phyloP scores from a whole-genome alignment of 2,797 vertebrate genomes.

The Cyprinodon diabolis region DNA sequence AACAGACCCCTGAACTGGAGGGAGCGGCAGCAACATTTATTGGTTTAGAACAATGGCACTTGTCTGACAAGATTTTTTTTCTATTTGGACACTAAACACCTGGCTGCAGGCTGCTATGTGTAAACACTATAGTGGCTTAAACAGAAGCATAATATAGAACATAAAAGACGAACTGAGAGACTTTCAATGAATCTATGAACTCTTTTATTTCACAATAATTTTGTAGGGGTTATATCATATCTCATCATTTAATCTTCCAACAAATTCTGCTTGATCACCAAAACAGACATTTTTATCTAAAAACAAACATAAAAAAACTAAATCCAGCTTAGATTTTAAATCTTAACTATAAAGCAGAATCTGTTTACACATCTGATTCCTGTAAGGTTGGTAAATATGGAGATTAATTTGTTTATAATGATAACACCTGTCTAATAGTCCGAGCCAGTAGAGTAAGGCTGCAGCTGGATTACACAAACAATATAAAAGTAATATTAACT shows the following conservation, averaged over 20 bases:
- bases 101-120: too few relatives aligned
- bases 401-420: conserved; percentile 29
- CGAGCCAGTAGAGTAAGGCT: conserved; percentile 28
- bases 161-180: too few relatives aligned
- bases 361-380: not conserved
- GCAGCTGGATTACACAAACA: not conserved
- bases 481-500: not conserved
- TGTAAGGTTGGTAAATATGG: not conserved
- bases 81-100: too few relatives aligned
- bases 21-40: not conserved
- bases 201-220: too few relatives aligned
- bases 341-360: too few relatives aligned
- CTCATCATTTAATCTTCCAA: too few relatives aligned
- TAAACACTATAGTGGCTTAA: too few relatives aligned
- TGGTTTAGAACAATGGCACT: not conserved
- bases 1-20: not conserved
- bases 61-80: too few relatives aligned
- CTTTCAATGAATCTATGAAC: too few relatives aligned
- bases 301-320: not conserved
- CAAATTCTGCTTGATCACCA: too few relatives aligned
- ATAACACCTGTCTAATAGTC: conserved; percentile 31
- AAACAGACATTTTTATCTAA: not conserved
- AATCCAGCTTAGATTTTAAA: not conserved
- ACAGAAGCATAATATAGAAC: too few relatives aligned
- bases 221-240: too few relatives aligned